Evolutionary conservation across 2,888 invertebrate species (phyloP).

Genomic region (Ophion ellenae): DNA sequence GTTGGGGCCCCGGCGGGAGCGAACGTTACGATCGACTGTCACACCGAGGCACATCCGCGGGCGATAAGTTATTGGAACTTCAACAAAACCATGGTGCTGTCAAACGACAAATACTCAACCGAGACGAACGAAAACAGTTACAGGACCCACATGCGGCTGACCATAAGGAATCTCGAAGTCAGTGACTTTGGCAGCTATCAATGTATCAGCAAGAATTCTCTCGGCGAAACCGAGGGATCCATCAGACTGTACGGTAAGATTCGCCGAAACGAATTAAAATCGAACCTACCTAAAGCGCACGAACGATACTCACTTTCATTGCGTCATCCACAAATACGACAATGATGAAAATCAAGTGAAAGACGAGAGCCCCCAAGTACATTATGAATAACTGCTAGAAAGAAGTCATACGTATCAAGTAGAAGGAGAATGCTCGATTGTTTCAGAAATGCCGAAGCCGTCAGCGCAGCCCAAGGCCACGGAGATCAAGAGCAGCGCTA

Average conservation of each 20-base stretch:
- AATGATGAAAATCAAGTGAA: too few relatives aligned
- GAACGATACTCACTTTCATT: background rate
- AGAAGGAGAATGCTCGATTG: background rate
- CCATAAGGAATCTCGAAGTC: slow-evolving; percentile 92
- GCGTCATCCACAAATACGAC: background rate
- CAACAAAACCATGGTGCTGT: slow-evolving; percentile 94
- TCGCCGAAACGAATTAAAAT: background rate
- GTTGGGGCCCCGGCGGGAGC: slow-evolving; percentile 96
- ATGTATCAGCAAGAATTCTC: slow-evolving; percentile 96
- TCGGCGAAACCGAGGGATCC: slow-evolving; percentile 96
- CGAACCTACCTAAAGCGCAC: background rate
- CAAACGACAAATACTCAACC: slow-evolving; percentile 94
- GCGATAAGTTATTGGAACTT: slow-evolving; percentile 97
- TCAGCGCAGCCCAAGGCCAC: slow-evolving; percentile 93
- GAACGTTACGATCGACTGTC: slow-evolving; percentile 96
- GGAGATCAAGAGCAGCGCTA: slow-evolving; percentile 90
- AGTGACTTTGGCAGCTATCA: slow-evolving; percentile 96
- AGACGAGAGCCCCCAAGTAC: too few relatives aligned
- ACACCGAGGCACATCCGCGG: slow-evolving; percentile 95
- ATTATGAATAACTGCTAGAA: background rate
- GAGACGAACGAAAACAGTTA: slow-evolving; percentile 94
- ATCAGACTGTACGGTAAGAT: slow-evolving; percentile 94
- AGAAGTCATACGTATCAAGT: background rate
- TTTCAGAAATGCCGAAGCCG: slow-evolving; percentile 93
- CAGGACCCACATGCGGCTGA: slow-evolving; percentile 95